Base-by-base conservation (phyloP, 2,113 vertebrate species). In the Phrynocephalus versicolor region DNA sequence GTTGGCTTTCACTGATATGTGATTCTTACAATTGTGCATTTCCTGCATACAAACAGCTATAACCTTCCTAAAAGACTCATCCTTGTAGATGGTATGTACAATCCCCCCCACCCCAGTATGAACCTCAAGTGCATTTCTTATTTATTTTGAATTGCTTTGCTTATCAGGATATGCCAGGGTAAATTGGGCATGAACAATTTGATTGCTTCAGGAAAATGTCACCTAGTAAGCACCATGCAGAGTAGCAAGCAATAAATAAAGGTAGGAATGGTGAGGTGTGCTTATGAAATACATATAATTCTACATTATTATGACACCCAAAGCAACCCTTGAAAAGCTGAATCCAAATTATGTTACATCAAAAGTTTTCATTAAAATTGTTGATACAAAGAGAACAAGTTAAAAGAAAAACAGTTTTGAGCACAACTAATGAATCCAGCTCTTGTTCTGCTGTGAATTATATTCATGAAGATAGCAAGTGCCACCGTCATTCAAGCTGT, bases 131-230 rank as follows among this genome's bases (percentile, higher is more conserved):
- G 1, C 85, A 79, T 79, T 87, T 79, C 89, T 81, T 85, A 76
- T 82, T 73, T 89, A 87, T 90, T 84, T 6, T 60, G 27, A 86
- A 94, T 87, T 91, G 6, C 57, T 91, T 90, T 69, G 19, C 25
- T 92, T 93, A 88, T 92, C 25, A 25, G 83, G 84, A 90, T 82
- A 73, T 9, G 87, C 55, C 83, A 82, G 39, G 69, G 89, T 25
- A 91, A 82, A 86, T 87, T 87, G 75, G 25, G 67, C 18, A 73
- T 87, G 81, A 87, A 51, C 60, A 51, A n/a, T 84, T 79, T 85
- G 82, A 79, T 81, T 78, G n/a, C 67, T 91, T 79, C 83, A 87
- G 37, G 15, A 30, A 88, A 91, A 83, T 85, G 77, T 10, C 62
- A 81, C 55, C 19, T 87, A 75, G 83, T 86, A 85, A 84, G 45